Evolutionary conservation across 2,797 vertebrate genomes (phyloP), one percentile per base, ranked within the genome.

Genomic region (Semaprochilodus insignis): DNA sequence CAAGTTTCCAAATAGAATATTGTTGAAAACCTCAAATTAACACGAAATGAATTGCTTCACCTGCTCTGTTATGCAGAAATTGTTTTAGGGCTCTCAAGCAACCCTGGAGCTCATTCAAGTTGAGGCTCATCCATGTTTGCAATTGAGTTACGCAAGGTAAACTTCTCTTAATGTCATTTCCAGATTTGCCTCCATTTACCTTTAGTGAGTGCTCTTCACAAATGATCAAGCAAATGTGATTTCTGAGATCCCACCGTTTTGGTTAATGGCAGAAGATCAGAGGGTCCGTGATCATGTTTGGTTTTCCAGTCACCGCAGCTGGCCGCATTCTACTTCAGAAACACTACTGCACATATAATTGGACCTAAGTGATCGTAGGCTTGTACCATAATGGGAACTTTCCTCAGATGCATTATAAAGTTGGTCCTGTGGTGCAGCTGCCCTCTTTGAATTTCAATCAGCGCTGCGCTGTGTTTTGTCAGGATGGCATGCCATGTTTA

Each of bases 361-460:
- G 87, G 81, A 81, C 89, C 90, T 94, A 94, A 94, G 92, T 94
- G 92, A 93, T 94, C 94, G 92, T 88, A 90, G 88, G 90, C 91
- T 88, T 90, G 89, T 88, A 88, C 88, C 91, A 92, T 91, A 92
- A 92, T 74, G 88, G 87, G 93, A 90, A 89, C 86, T 85, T 88
- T 90, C 82, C 31, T 17, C 82, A 83, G 79, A 85, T 63, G 23
- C 77, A 87, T 65, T 80, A 72, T 70, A 88, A 88, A 74, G 17
- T 85, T 72, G 44, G 78, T 84, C 92, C 91, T 91, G 86, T 92
- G 88, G 92, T 87, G 81, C 85, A 23, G 62, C 57, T 23, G 81
- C 86, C 6, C 81, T 87, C 86, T 91, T 92, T 93, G 92, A 94
- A 95, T 95, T 93, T 95, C 93, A 94, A 92, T 95, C 92, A 92